Conservation (phyloP, 2,888 invertebrate species). For the Ectemnius cavifrons region DNA sequence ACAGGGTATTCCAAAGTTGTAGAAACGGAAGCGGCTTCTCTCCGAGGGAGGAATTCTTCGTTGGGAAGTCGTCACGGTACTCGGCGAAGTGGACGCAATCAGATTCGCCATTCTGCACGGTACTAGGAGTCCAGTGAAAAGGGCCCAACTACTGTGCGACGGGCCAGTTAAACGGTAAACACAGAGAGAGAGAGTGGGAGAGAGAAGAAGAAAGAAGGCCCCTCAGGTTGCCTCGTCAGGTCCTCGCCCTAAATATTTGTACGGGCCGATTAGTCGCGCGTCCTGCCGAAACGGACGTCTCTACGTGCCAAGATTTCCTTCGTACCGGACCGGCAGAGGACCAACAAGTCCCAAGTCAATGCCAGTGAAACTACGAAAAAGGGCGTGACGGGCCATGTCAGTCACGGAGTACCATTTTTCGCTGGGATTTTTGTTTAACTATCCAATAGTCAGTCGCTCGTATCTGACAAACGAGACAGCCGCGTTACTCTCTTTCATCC, state of each 20-base stretch:
- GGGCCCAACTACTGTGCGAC: slow-evolving; percentile 59
- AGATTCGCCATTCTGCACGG: slow-evolving; percentile 60
- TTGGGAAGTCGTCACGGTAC: slow-evolving; percentile 38
- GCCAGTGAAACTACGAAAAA: slow-evolving; percentile 29
- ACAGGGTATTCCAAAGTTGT: no score
- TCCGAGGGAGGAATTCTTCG: slow-evolving; percentile 31
- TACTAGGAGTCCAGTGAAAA: slow-evolving; percentile 39
- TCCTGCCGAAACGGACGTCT: slow-evolving; percentile 27
- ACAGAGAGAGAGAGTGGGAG: slow-evolving; percentile 10
- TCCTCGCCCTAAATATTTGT: slow-evolving; percentile 65
- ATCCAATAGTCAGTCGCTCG: not conserved
- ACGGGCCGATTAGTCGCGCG: slow-evolving; percentile 65
- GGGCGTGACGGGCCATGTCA: slow-evolving; percentile 43
- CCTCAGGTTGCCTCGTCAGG: slow-evolving; percentile 19
- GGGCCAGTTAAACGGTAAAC: slow-evolving; percentile 42
- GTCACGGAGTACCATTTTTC: slow-evolving; percentile 49
- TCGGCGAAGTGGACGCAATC: slow-evolving; percentile 37
- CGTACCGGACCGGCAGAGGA: not conserved
- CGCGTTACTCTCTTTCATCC: no score
- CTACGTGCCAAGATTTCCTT: slow-evolving; percentile 29
- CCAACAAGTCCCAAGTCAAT: slow-evolving; percentile 15
- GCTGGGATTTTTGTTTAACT: slow-evolving; percentile 24
- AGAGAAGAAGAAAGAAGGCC: slow-evolving; percentile 13
- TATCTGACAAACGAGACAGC: slow-evolving; percentile 6
- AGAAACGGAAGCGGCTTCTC: slow-evolving; percentile 25